phyloP scores from a whole-genome alignment of 2,113 vertebrate species.

The Pluvialis apricaria region DNA sequence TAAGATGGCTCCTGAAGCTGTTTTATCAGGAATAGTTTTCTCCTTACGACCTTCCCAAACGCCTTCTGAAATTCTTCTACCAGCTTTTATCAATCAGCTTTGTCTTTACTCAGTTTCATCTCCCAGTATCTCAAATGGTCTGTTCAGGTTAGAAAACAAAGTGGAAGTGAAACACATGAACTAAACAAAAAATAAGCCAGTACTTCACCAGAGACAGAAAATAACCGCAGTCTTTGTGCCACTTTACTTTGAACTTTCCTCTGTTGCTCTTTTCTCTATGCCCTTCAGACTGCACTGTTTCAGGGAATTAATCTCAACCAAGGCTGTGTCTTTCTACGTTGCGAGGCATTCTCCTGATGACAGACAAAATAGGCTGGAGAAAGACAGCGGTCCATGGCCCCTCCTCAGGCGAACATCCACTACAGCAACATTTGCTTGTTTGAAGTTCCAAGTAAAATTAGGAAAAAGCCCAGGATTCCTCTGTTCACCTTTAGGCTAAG shows the following conservation, averaged over 20 bases:
- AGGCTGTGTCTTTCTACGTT: not conserved
- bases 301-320: not conserved
- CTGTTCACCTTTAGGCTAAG: not conserved
- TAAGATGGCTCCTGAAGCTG: not conserved
- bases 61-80: not conserved
- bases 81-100: not conserved
- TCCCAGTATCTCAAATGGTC: not conserved
- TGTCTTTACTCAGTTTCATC: not conserved
- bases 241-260: not conserved
- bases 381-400: not conserved
- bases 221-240: not conserved
- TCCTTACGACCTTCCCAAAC: not conserved
- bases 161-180: rapidly evolving
- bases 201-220: not conserved
- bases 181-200: not conserved
- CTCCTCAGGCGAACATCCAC: not conserved
- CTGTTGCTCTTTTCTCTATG: not conserved
- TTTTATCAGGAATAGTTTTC: not conserved
- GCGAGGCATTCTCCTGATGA: not conserved
- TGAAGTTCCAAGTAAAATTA: not conserved
- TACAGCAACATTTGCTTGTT: not conserved
- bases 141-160: not conserved
- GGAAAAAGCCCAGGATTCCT: not conserved
- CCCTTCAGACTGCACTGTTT: not conserved
- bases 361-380: not conserved